Evolutionary conservation across 1,140 invertebrate genomes (phyloP), one percentile per base, ranked within the genome.

Genomic region (Drosophila suzukii): DNA sequence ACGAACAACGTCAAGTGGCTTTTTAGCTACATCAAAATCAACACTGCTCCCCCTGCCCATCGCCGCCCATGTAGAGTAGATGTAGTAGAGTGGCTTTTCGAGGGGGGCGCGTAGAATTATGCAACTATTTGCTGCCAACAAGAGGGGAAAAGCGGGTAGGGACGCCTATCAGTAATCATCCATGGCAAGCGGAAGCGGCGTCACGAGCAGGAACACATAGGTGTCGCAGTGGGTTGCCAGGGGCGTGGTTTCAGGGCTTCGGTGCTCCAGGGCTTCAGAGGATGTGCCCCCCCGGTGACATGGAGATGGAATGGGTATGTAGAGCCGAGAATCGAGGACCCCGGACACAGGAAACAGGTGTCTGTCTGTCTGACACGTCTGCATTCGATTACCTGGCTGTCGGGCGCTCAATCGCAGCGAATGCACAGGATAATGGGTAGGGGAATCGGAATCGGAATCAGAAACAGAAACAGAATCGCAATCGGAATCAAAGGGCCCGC

Each of bases 1-100:
- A 51, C 57, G 58, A 63, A 36, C 56, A 36, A 65, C 57, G 79
- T 65, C 83, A 83, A 86, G 82, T 88, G 82, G 79, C 82, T 83
- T 88, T 86, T 86, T 79, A 86, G 82, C 83, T 79, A 88, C 82
- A 88, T 88, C 79, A 88, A 79, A 86, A 88, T 88, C 82, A 86
- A 86, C 82, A 88, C 82, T 61, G 63, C 75, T 13, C 53, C 61
- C 30, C 55, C 39, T 13, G 49, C 8, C 53, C 13, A n/a, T 1
- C 36, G 10, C 17, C 7, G 6, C 50, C 44, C 50, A 47, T 34
- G 27, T 20, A 20, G 20, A 20, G 13, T 20, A 44, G 13, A 41
- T 41, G 17, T 20, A 47, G 7, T 11, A 46, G 70, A 85, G 82
- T 85, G 78, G 82, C 82, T 85, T 86, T 88, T 82, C 78, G 61